Conservation (phyloP, 2,888 invertebrate species). For the Temnothorax unifasciatus region DNA sequence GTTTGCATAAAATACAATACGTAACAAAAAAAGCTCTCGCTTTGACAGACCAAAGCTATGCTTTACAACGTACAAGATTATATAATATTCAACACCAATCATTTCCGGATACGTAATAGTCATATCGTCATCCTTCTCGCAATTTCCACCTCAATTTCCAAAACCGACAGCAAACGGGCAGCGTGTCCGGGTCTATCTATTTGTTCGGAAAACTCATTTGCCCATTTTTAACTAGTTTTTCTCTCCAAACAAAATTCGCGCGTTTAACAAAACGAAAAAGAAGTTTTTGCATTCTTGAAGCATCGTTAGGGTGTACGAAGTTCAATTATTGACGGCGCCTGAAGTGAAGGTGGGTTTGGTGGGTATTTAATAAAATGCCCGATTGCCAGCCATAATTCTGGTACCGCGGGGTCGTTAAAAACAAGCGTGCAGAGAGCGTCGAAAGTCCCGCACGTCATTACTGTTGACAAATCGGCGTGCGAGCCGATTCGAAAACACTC, state of each 20-base stretch:
- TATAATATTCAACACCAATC: conserved; percentile 28
- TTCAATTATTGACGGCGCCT: background rate
- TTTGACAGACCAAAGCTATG: background rate
- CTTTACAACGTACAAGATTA: background rate
- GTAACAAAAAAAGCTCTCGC: background rate
- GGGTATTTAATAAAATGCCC: conserved; percentile 31
- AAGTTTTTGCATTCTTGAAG: conserved; percentile 21
- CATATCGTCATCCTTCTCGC: conserved; percentile 15
- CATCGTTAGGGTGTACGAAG: conserved; percentile 18
- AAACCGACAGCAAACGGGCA: conserved; percentile 27
- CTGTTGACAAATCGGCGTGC: conserved; percentile 57
- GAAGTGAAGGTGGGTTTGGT: background rate
- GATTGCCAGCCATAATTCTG: conserved; percentile 35
- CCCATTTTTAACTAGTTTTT: conserved; percentile 60
- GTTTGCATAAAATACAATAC: background rate
- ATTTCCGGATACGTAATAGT: conserved; percentile 33
- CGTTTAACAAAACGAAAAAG: conserved; percentile 31
- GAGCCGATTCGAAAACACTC: conserved; percentile 57
- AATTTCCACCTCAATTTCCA: conserved; percentile 46
- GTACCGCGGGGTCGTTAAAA: conserved; percentile 46
- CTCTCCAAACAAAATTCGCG: conserved; percentile 49
- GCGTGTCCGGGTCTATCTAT: conserved; percentile 47
- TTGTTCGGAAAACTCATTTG: conserved; percentile 60
- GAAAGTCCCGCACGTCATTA: conserved; percentile 45
- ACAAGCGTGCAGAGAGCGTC: conserved; percentile 38